These are phyloP conservation scores for Drosophila subpulchrella DNA, from an alignment of 1,140 invertebrate species.

Conservation along the genomic window DNA sequence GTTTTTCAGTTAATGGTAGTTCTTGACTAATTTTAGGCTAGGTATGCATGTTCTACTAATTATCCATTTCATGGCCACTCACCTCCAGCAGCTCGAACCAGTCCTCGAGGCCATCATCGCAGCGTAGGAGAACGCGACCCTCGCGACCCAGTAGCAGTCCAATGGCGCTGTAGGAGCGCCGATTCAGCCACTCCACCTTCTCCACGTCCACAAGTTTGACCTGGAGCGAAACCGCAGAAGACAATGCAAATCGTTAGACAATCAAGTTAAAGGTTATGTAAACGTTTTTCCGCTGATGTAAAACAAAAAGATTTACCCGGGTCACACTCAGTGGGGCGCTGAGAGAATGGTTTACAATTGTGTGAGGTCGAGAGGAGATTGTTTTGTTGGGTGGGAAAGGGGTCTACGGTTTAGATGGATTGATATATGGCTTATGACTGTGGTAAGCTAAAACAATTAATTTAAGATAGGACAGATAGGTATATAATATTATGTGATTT, in stretches of 20 bases:
- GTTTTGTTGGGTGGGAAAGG: conserved; percentile 16
- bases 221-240: conserved; percentile 80
- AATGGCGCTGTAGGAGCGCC: conserved; percentile 87
- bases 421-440: not conserved
- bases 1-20: not conserved
- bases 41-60: not conserved
- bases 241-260: conserved; percentile 52
- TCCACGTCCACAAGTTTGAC: conserved; percentile 88
- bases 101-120: conserved; percentile 86
- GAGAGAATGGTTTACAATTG: conserved; percentile 19
- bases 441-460: not conserved
- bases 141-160: conserved; percentile 86
- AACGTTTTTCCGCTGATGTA: conserved; percentile 27
- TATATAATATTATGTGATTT: not conserved
- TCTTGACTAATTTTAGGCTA: not conserved
- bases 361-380: not conserved
- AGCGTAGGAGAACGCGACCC: conserved; percentile 86
- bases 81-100: conserved; percentile 87
- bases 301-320: conserved; percentile 30
- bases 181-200: conserved; percentile 88
- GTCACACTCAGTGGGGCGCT: conserved; percentile 47
- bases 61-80: conserved; percentile 19
- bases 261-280: conserved; percentile 63
- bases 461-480: not conserved
- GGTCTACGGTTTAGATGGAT: conserved; percentile 8